Base-by-base conservation (phyloP, 2,113 vertebrate species). In the Hymenochirus boettgeri region DNA sequence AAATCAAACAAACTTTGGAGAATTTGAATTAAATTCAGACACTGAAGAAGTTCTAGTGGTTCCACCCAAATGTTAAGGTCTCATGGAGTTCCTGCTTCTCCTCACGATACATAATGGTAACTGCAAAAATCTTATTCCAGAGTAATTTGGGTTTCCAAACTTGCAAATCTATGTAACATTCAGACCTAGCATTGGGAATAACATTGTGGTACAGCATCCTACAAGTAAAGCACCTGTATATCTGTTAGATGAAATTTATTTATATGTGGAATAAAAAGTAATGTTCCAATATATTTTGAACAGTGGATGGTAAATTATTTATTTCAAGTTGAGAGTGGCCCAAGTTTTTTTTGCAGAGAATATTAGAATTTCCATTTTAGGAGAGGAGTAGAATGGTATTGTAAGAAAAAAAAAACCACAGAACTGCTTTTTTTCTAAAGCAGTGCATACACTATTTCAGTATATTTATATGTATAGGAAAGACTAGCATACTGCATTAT, bases 361-460 rank as follows among this genome's bases (percentile, higher is more conserved):
- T 48, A 57, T 65, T 57, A 57, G 19, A 65, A 57, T 57, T 65
- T 65, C 27, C 53, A 56, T 65, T 47, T 53, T 63, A 54, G 51
- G 51, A 29, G 3, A 45, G n/a, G 37, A 11, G 11, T 26, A 27
- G 27, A 63, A 31, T 6, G 5, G 26, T 27, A 31, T 35, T 18
- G 7, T 47, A 3, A 2, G 12, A 47, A 17, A 21, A 18, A 29
- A 31, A 17, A 45, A 55, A 45, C 21, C 10, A 10, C 29, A 31
- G 10, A 31, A 31, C n/a, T n/a, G n/a, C n/a, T n/a, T n/a, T n/a
- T n/a, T n/a, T n/a, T n/a, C n/a, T n/a, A n/a, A n/a, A n/a, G n/a
- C n/a, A n/a, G n/a, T n/a, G n/a, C n/a, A n/a, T n/a, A n/a, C n/a
- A n/a, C n/a, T n/a, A n/a, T n/a, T n/a, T n/a, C n/a, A n/a, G n/a